A percentile compares a stretch with the other conserved stretches of the same genome.
Conservation (phyloP, 2,113 vertebrate genomes). For the Rhinoptilus africanus region DNA sequence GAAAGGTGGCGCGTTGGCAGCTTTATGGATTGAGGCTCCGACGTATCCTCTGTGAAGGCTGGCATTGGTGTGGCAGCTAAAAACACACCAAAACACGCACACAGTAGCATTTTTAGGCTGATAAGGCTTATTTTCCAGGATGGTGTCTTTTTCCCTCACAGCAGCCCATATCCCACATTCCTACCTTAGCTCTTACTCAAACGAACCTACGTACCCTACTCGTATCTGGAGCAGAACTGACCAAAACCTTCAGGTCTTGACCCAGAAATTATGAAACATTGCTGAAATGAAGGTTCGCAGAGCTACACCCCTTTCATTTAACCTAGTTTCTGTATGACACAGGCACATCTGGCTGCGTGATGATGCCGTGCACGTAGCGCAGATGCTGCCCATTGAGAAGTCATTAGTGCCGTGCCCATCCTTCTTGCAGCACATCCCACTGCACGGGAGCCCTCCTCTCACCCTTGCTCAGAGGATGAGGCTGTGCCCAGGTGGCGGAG, state of each 20-base stretch:
- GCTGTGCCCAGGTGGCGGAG: neutral
- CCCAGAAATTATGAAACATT: neutral
- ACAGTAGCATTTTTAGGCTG: neutral
- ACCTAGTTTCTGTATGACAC: constrained; percentile 51
- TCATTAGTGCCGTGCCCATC: rapidly evolving
- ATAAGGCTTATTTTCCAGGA: neutral
- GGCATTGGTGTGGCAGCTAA: neutral
- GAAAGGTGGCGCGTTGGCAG: neutral
- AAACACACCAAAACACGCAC: neutral
- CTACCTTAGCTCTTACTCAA: neutral
- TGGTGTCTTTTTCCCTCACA: neutral
- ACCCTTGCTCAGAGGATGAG: neutral
- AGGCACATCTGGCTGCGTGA: neutral
- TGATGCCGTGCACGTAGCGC: neutral
- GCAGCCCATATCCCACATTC: neutral
- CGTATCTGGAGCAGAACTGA: neutral
- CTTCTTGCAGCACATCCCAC: neutral
- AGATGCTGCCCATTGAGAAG: neutral
- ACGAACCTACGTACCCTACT: neutral
- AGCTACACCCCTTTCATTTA: constrained; percentile 27
- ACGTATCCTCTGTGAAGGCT: neutral
- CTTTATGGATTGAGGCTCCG: neutral
- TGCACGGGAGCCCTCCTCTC: rapidly evolving
- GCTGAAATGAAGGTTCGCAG: neutral
- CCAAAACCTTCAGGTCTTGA: neutral